phyloP scores from a whole-genome alignment of 2,113 vertebrate species.

The Hippocampus comes region DNA sequence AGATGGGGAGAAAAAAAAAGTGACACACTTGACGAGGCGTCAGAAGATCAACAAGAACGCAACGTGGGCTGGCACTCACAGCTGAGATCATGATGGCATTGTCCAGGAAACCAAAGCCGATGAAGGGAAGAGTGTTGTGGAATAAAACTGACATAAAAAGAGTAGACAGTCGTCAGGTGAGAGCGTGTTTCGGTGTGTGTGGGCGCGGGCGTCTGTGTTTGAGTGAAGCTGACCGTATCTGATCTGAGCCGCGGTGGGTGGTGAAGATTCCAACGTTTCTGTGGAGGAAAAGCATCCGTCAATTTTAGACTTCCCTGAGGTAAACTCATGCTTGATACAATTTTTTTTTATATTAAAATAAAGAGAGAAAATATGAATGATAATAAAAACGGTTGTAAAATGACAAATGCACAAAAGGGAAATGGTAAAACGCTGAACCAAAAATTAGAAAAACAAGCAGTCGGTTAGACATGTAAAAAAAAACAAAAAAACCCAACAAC shows the following conservation, averaged over 20 bases:
- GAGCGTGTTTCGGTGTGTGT: conserved; percentile 9
- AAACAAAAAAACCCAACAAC: too few species aligned
- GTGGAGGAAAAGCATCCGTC: neutral
- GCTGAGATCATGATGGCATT: conserved; percentile 99
- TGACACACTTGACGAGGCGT: neutral
- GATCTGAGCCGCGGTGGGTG: conserved; percentile 59
- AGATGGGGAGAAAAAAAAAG: neutral
- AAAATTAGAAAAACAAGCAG: too few species aligned
- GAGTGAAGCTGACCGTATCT: conserved; percentile 61
- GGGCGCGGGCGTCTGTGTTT: neutral
- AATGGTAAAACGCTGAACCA: too few species aligned
- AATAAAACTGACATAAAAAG: conserved; percentile 78
- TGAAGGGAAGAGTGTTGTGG: conserved; percentile 92
- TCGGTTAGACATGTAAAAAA: too few species aligned
- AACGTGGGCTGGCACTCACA: conserved; percentile 71
- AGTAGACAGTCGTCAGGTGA: neutral
- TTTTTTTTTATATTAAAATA: neutral
- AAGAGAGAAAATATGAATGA: neutral
- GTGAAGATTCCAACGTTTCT: conserved; percentile 54
- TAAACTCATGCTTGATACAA: too few species aligned
- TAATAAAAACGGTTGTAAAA: too few species aligned
- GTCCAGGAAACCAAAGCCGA: conserved; percentile 97
- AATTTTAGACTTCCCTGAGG: too few species aligned
- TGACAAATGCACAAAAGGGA: too few species aligned
- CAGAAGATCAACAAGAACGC: neutral